Conservation (phyloP, 2,797 vertebrate genomes). For the Diceros bicornis region DNA sequence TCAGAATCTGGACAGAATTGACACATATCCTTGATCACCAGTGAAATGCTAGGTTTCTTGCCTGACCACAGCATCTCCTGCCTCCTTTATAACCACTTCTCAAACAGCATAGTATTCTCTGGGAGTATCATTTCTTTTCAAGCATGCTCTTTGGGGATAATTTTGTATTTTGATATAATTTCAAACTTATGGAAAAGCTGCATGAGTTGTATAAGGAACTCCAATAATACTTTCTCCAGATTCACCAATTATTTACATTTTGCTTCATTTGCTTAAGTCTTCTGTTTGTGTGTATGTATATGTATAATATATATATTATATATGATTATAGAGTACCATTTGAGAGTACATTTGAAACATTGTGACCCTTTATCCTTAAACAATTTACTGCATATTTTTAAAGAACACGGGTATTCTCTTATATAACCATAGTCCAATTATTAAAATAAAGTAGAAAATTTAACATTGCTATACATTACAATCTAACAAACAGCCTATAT, state of each 20-base stretch:
- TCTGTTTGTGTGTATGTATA: not conserved
- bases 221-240: not conserved
- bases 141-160: not conserved
- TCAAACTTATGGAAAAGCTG: constrained; percentile 14
- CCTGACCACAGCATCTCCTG: not conserved
- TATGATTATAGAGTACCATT: not conserved
- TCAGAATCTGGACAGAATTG: not conserved
- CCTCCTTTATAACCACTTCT: not conserved
- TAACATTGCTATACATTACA: not conserved
- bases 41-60: not conserved
- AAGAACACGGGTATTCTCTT: not conserved
- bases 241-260: constrained; percentile 57
- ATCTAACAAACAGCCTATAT: not conserved
- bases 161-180: constrained; percentile 26
- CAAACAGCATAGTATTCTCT: not conserved
- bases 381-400: not conserved
- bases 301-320: no score
- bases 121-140: not conserved
- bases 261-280: constrained; percentile 1
- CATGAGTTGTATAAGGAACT: not conserved
- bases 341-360: not conserved
- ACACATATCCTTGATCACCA: not conserved
- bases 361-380: not conserved
- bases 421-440: not conserved
- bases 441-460: constrained; percentile 25